phyloP scores from a whole-genome alignment of 1,140 invertebrate species.

The Drosophila dunni region DNA sequence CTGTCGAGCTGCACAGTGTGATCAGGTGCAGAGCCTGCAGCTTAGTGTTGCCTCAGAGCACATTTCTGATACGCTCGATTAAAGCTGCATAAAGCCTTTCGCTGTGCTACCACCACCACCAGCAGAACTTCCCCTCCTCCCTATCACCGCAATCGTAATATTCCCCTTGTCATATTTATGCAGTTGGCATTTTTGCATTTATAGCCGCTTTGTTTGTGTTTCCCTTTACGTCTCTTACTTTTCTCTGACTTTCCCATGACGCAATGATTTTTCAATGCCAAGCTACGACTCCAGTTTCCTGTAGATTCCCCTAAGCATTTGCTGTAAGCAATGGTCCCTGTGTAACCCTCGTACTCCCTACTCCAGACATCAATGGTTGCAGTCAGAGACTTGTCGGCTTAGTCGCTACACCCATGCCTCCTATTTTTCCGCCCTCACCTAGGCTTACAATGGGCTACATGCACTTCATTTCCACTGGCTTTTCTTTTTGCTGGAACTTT shows the following conservation, averaged over 20 bases:
- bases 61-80: conserved; percentile 64
- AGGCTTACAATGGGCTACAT: conserved; percentile 54
- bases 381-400: conserved; percentile 78
- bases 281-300: conserved; percentile 52
- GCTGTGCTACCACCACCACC: neutral
- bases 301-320: conserved; percentile 50
- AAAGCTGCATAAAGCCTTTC: conserved; percentile 60
- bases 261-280: conserved; percentile 78
- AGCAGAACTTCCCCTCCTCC: neutral
- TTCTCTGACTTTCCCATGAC: neutral
- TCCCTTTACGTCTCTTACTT: neutral
- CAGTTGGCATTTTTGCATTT: conserved; percentile 67
- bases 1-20: conserved; percentile 12
- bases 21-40: conserved; percentile 20
- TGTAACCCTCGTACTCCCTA: neutral
- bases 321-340: conserved; percentile 2
- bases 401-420: conserved; percentile 37
- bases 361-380: conserved; percentile 49
- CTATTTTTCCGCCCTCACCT: neutral
- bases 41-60: conserved; percentile 34
- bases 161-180: conserved; percentile 66
- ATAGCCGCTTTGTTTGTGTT: conserved; percentile 53
- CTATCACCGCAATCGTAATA: neutral
- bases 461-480: conserved; percentile 76
- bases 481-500: conserved; percentile 11